A percentile compares a stretch with the other conserved stretches of the same genome.
Conservation (phyloP, 2,797 vertebrate genomes). For the Pygocentrus nattereri region DNA sequence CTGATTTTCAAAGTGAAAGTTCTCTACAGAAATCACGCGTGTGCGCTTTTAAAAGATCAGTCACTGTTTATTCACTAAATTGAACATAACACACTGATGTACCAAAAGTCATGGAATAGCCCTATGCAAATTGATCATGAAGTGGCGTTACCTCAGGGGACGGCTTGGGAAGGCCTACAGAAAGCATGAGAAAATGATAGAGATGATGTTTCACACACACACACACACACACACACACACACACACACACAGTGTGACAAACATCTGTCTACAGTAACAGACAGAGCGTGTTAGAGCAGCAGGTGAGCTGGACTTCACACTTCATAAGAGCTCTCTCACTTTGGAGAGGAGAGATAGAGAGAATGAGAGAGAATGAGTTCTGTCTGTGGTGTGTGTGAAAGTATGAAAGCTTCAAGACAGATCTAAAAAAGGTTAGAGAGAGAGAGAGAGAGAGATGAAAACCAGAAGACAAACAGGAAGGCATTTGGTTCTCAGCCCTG, state of each 20-base stretch:
- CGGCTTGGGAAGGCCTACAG: too few relatives aligned
- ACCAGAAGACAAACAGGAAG: conserved; percentile 42
- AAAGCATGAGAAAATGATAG: too few relatives aligned
- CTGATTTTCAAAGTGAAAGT: too few relatives aligned
- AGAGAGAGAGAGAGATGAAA: conserved; percentile 39
- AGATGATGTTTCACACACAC: too few relatives aligned
- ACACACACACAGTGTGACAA: conserved; percentile 3
- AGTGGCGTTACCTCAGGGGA: too few relatives aligned
- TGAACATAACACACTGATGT: too few relatives aligned
- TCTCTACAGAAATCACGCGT: too few relatives aligned
- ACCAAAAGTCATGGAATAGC: too few relatives aligned
- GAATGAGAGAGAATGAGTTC: too few relatives aligned
- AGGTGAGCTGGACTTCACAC: not conserved
- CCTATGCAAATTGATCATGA: too few relatives aligned
- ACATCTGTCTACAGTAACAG: not conserved
- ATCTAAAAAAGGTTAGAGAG: not conserved
- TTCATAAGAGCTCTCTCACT: not conserved
- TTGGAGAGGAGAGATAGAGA: not conserved
- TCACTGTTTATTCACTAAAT: too few relatives aligned
- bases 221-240: not conserved
- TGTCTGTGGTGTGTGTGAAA: not conserved
- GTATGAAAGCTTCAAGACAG: conserved; percentile 9
- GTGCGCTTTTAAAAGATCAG: too few relatives aligned
- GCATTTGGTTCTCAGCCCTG: conserved; percentile 3
- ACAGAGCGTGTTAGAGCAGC: not conserved